Percentiles rank a stretch among this genome's conserved stretches.
phyloP scores from a whole-genome alignment of 2,797 vertebrate species.

The Halcyon smyrnensis region DNA sequence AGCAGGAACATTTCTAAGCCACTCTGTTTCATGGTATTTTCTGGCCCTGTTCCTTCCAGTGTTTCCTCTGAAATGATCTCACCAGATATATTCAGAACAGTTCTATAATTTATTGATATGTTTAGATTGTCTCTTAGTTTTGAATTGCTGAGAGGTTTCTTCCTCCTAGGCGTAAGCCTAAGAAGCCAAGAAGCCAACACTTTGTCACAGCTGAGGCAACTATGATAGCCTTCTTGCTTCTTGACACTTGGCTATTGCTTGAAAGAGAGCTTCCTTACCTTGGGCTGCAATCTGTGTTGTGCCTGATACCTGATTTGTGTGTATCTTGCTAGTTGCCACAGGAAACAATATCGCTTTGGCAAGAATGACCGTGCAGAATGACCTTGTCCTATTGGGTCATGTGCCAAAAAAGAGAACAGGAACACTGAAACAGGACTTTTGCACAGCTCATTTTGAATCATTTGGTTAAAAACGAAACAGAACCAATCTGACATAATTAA shows the following conservation, averaged over 20 bases:
- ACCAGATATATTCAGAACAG: neutral
- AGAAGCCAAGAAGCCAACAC: neutral
- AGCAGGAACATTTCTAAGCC: neutral
- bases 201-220: neutral
- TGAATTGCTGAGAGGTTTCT: neutral
- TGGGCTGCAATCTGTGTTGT: neutral
- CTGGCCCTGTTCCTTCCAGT: neutral
- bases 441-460: neutral
- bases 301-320: neutral
- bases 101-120: neutral
- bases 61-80: neutral
- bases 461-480: neutral
- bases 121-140: neutral
- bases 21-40: neutral
- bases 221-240: neutral
- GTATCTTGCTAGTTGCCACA: neutral
- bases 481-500: neutral
- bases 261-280: neutral
- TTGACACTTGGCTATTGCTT: neutral
- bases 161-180: neutral
- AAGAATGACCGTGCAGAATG: neutral
- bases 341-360: neutral
- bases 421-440: neutral
- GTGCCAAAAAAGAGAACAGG: neutral
- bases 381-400: neutral